Evolutionary conservation across 1,140 invertebrate species (phyloP), one percentile per base, ranked within the genome.

Genomic region (Hormaphis cornu): DNA sequence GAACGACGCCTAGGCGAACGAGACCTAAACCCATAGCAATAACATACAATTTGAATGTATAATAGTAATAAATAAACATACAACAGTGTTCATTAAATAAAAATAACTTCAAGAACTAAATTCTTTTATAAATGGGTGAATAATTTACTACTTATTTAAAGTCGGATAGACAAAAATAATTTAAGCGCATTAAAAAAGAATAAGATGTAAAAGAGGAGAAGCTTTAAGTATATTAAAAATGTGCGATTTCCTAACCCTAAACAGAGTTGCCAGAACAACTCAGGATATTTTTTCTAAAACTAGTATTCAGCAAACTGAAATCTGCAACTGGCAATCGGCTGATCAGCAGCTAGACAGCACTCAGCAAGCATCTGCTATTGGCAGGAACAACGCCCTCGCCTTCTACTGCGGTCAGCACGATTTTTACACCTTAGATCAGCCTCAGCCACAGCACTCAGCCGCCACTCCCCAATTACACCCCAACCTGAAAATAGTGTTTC

Each of bases 11-110:
- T 72, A 59, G 73, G 71, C 8, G 76, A 76, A 48, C 77, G 72
- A 7, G 79, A 80, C 58, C 79, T 74, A 33, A 77, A 77, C 61
- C 74, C 73, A 52, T 72, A 76, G 56, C 72, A 52, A 56, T 7
- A 53, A 53, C 9, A 54, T 18, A 33, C 24, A 10, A 54, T 24
- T n/a, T 33, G 16, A 24, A 10, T 24, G 10, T 53, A 20, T 54
- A 35, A 22, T 69, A 37, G 22, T 16, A 54, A 37, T 5, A 8
- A 56, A 56, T n/a, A 40, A 37, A 56, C 53, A 56, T 20, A 33
- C 9, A 5, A 40, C 20, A 58, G 26, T 16, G 20, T 24, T 58
- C 40, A 58, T 58, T 12, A 40, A 22, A 20, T 22, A 20, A 33
- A 35, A 28, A 1, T 24, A 12, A 54, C 20, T 54, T 3, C n/a